Conservation (phyloP, 2,113 vertebrate genomes). For the Cyphomyrus plagiostoma region DNA sequence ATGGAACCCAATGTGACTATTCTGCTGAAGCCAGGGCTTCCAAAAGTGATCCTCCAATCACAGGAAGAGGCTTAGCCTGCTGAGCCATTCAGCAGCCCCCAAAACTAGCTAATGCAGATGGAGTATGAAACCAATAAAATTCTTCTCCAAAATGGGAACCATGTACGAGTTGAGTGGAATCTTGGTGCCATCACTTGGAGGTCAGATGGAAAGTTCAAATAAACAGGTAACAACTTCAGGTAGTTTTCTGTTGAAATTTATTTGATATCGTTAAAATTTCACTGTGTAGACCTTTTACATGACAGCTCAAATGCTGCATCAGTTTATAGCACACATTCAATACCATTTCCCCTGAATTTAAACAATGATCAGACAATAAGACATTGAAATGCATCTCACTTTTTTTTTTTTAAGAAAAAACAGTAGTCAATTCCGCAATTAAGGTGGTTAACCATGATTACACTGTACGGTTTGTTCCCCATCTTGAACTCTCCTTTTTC, state of each 20-base stretch:
- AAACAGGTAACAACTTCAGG: conserved; percentile 37
- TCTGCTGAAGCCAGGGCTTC: background rate
- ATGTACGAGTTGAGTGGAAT: background rate
- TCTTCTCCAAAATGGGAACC: background rate
- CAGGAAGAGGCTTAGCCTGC: background rate
- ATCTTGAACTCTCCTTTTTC: conserved; percentile 22
- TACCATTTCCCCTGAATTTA: conserved; percentile 69
- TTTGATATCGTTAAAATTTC: conserved; percentile 74
- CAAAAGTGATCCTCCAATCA: background rate
- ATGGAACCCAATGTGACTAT: background rate
- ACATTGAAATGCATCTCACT: conserved; percentile 40
- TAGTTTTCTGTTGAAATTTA: conserved; percentile 77
- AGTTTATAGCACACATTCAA: conserved; percentile 69
- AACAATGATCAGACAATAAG: conserved; percentile 56
- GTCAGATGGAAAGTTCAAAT: background rate
- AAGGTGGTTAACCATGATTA: conserved; percentile 39
- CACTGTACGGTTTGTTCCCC: conserved; percentile 39
- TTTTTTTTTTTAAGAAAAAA: conserved; percentile 17
- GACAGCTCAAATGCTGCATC: conserved; percentile 60
- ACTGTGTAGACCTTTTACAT: conserved; percentile 64
- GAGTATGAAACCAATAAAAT: background rate
- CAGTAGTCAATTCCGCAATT: conserved; percentile 46
- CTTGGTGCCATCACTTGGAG: background rate
- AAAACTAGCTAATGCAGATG: background rate
- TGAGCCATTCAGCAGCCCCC: background rate